These are phyloP conservation scores for Adineta ricciae DNA, from an alignment of 2,888 invertebrate species.

Conservation along the genomic window DNA sequence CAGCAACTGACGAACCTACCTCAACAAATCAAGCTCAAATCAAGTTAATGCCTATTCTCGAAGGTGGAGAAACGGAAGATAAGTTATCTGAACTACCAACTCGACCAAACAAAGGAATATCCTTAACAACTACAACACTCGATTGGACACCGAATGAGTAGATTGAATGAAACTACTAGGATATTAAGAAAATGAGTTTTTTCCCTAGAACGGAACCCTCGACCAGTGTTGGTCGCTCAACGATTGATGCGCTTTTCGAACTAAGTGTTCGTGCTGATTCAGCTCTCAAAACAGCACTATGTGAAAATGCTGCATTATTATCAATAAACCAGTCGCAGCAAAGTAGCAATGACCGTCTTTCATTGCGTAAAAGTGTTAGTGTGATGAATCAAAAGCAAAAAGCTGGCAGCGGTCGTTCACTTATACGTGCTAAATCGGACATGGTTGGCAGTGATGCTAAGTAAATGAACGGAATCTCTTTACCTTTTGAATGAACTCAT, in stretches of 20 bases:
- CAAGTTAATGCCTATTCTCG: background rate
- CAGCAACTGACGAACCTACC: background rate
- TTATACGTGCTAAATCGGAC: background rate
- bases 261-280: conserved; percentile 16
- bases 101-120: background rate
- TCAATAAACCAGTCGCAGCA: background rate
- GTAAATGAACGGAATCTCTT: background rate
- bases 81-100: background rate
- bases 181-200: background rate
- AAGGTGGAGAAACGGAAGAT: conserved; percentile 8
- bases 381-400: background rate
- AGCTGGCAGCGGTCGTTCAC: background rate
- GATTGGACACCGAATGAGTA: conserved; percentile 7
- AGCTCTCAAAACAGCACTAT: background rate
- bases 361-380: background rate
- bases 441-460: background rate
- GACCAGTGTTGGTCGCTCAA: background rate
- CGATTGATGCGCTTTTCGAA: background rate
- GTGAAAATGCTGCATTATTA: background rate
- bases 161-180: too few species aligned
- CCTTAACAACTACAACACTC: background rate
- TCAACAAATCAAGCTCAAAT: background rate
- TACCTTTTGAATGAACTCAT: background rate
- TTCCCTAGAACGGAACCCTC: background rate
- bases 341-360: background rate